Percentiles rank a stretch among this genome's conserved stretches.
Conservation (phyloP, 2,113 vertebrate genomes). For the Quiscalus mexicanus region DNA sequence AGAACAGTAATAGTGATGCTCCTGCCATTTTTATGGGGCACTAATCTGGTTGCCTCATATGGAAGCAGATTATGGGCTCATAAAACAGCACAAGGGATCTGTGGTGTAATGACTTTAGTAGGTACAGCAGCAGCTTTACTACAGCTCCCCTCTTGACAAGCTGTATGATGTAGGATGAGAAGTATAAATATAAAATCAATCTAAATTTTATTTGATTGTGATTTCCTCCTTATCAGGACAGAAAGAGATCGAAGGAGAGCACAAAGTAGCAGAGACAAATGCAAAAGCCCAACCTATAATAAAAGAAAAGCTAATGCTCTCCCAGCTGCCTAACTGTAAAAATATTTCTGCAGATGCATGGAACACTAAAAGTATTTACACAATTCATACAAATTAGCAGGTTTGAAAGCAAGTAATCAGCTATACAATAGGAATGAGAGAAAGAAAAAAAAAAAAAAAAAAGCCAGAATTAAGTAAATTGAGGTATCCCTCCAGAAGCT, state of each 20-base stretch:
- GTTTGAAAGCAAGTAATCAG: neutral
- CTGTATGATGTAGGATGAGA: neutral
- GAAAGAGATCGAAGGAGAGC: neutral
- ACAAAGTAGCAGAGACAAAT: neutral
- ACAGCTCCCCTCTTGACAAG: neutral
- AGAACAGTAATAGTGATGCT: slow-evolving; percentile 32
- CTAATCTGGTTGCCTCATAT: slow-evolving; percentile 68
- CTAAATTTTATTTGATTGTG: slow-evolving; percentile 45
- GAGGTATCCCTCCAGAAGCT: neutral
- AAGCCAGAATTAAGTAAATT: neutral
- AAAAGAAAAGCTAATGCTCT: slow-evolving; percentile 6
- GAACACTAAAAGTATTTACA: neutral
- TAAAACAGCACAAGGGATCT: slow-evolving; percentile 64
- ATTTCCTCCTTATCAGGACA: neutral
- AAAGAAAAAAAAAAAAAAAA: neutral
- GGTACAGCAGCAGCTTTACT: neutral
- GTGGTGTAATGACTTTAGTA: slow-evolving; percentile 51
- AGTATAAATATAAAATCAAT: slow-evolving; percentile 57
- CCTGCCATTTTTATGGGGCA: slow-evolving; percentile 63
- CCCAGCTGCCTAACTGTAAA: neutral
- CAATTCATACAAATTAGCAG: neutral
- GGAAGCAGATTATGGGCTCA: slow-evolving; percentile 65
- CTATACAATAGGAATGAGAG: neutral
- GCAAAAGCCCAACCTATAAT: neutral
- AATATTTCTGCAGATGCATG: neutral